Conservation (phyloP, 2,888 invertebrate genomes). For the Allacma fusca region DNA sequence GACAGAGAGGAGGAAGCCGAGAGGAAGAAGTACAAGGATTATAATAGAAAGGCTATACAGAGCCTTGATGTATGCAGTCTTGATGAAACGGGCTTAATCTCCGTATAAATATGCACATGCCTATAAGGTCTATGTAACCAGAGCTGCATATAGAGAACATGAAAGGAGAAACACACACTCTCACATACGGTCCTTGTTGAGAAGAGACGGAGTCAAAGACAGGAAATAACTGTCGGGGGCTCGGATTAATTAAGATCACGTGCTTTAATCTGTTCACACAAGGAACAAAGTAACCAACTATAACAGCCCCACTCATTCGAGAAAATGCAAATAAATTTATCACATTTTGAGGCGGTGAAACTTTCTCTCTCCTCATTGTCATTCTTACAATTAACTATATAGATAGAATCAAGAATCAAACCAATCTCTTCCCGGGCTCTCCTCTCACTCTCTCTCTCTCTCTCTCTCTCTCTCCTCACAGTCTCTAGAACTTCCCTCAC, state of each 20-base stretch:
- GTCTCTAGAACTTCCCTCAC: background rate
- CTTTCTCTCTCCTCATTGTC: slow-evolving; percentile 45
- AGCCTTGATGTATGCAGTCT: background rate
- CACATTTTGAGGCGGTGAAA: slow-evolving; percentile 45
- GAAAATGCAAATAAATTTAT: slow-evolving; percentile 49
- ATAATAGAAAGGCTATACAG: background rate
- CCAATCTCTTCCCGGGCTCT: slow-evolving; percentile 40
- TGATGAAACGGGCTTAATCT: slow-evolving; percentile 11
- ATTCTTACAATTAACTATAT: slow-evolving; percentile 45
- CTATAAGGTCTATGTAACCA: background rate
- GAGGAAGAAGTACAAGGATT: background rate
- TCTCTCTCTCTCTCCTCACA: background rate
- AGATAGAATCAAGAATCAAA: slow-evolving; percentile 47
- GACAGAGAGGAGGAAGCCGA: background rate
- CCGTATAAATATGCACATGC: background rate
- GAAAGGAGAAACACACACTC: background rate
- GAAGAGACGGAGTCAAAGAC: slow-evolving; percentile 40
- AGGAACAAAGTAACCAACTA: slow-evolving; percentile 33
- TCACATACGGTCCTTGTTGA: slow-evolving; percentile 2
- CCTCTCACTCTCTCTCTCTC: background rate
- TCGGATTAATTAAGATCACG: slow-evolving; percentile 48
- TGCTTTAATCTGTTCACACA: slow-evolving; percentile 47
- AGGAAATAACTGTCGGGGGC: slow-evolving; percentile 42
- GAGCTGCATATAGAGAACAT: background rate
- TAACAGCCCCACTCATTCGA: slow-evolving; percentile 38